These are phyloP conservation scores for Gracilinanus agilis DNA, from an alignment of 2,113 vertebrate genomes.

Conservation along the genomic window DNA sequence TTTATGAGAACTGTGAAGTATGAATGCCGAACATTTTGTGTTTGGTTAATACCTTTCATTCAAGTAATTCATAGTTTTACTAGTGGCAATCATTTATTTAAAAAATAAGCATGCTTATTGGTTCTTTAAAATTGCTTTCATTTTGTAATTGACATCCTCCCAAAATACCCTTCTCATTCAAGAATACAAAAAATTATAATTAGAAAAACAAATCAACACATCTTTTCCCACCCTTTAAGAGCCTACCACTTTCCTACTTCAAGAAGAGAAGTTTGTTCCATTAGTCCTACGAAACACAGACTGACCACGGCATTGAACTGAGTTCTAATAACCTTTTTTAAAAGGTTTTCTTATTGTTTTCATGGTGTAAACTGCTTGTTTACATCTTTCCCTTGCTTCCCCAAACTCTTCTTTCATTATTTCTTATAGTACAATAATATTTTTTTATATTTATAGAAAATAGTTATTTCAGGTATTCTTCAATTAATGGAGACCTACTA, in stretches of 20 bases:
- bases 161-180: neutral
- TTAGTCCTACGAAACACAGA: neutral
- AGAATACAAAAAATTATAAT: neutral
- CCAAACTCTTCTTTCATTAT: neutral
- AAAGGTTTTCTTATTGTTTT: neutral
- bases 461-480: neutral
- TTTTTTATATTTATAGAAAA: neutral
- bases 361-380: neutral
- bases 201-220: neutral
- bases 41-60: neutral
- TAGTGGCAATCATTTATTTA: neutral
- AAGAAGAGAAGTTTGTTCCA: neutral
- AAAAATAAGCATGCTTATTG: neutral
- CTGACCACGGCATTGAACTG: neutral
- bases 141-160: neutral
- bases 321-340: neutral
- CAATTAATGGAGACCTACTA: neutral
- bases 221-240: neutral
- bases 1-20: conserved; percentile 26
- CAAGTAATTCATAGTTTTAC: neutral
- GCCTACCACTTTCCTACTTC: neutral
- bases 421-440: neutral
- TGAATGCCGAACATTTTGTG: neutral
- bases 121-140: neutral
- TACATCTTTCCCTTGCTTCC: neutral